A percentile compares a stretch with the other conserved stretches of the same genome.
These are phyloP conservation scores for Drosophila diplacantha DNA, from an alignment of 2,888 invertebrate genomes.

Conservation along the genomic window DNA sequence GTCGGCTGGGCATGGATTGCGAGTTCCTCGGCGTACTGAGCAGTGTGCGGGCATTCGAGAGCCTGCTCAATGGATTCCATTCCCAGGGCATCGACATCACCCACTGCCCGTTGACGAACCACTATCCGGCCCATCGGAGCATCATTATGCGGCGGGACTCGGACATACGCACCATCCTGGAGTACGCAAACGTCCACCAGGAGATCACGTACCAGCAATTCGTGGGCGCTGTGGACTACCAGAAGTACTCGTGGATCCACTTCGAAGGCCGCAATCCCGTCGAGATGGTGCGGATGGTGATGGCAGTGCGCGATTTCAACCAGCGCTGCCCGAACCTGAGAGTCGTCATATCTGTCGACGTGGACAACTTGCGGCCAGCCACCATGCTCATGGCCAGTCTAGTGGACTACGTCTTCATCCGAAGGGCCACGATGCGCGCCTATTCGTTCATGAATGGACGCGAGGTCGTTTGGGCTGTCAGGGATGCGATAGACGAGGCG, in stretches of 20 bases:
- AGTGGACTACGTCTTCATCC: constrained; percentile 81
- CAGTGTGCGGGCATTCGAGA: constrained; percentile 78
- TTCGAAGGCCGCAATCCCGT: constrained; percentile 81
- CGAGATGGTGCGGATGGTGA: constrained; percentile 81
- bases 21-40: constrained; percentile 82
- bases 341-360: constrained; percentile 81
- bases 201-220: constrained; percentile 78
- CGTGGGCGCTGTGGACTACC: constrained; percentile 78
- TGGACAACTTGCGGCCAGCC: constrained; percentile 80
- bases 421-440: constrained; percentile 80
- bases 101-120: constrained; percentile 78
- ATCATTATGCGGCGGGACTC: constrained; percentile 80
- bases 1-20: constrained; percentile 79
- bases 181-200: constrained; percentile 80
- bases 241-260: constrained; percentile 82
- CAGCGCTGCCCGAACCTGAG: constrained; percentile 39
- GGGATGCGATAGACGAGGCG: constrained; percentile 54
- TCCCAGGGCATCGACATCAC: constrained; percentile 79
- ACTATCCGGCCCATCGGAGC: constrained; percentile 80
- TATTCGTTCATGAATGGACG: constrained; percentile 80
- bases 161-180: constrained; percentile 81
- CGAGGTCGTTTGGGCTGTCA: constrained; percentile 79
- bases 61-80: constrained; percentile 80
- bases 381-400: constrained; percentile 78
- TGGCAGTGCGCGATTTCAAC: constrained; percentile 79